These are phyloP conservation scores for Caenorhabditis latens DNA, from an alignment of 1,140 invertebrate genomes.

Conservation along the genomic window DNA sequence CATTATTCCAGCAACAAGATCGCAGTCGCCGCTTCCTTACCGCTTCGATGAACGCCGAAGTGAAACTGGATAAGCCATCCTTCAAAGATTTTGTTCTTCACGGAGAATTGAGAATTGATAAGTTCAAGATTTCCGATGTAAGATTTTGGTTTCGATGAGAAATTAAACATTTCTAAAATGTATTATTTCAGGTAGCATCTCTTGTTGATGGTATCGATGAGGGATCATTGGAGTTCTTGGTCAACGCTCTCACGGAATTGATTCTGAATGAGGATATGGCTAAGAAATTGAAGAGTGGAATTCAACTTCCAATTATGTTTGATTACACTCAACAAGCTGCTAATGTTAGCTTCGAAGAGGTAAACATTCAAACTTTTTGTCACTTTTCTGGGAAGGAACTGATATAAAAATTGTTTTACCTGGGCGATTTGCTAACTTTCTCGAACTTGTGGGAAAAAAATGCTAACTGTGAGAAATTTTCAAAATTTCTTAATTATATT, in stretches of 20 bases:
- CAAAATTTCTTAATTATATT: neutral
- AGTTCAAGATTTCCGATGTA: constrained; percentile 69
- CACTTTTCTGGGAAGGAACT: too few relatives aligned
- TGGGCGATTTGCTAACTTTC: too few relatives aligned
- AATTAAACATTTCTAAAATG: neutral
- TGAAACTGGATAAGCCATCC: constrained; percentile 70
- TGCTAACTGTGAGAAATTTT: too few relatives aligned
- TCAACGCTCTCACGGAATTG: constrained; percentile 77
- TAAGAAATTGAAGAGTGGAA: constrained; percentile 76
- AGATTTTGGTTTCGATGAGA: neutral
- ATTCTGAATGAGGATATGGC: constrained; percentile 76
- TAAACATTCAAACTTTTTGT: neutral
- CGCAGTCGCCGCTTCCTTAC: constrained; percentile 75
- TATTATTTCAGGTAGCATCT: constrained; percentile 62
- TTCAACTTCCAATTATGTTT: constrained; percentile 74
- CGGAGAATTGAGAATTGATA: constrained; percentile 72
- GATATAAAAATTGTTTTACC: too few relatives aligned
- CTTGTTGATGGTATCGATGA: constrained; percentile 77
- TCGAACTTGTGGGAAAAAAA: too few relatives aligned
- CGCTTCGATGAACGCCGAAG: constrained; percentile 76
- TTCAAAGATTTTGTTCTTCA: constrained; percentile 75
- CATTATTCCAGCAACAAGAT: constrained; percentile 72
- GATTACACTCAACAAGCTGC: constrained; percentile 74
- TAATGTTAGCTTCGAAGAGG: constrained; percentile 72
- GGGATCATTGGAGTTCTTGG: constrained; percentile 74